phyloP scores from a whole-genome alignment of 2,888 invertebrate genomes.

The Colletes collaris region DNA sequence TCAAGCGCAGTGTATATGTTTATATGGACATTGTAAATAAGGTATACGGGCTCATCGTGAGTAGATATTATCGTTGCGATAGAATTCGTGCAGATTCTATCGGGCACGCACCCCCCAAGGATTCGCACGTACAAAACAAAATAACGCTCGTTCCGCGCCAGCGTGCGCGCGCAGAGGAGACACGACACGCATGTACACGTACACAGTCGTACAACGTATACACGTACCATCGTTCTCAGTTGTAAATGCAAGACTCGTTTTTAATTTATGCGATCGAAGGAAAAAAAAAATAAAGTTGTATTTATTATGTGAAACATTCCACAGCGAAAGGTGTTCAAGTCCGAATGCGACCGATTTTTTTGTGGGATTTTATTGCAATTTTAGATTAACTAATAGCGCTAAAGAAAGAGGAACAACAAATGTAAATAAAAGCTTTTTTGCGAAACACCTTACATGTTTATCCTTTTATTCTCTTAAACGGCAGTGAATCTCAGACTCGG shows the following conservation, averaged over 20 bases:
- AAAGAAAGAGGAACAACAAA: constrained; percentile 68
- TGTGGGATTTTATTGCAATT: constrained; percentile 72
- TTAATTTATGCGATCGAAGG: constrained; percentile 64
- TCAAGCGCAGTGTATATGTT: constrained; percentile 73
- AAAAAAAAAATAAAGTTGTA: constrained; percentile 50
- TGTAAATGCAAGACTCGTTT: constrained; percentile 69
- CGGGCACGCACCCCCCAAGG: constrained; percentile 41
- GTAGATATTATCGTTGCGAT: constrained; percentile 61
- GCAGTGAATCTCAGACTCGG: too few relatives aligned
- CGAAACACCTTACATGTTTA: constrained; percentile 58
- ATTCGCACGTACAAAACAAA: constrained; percentile 42
- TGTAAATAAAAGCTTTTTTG: constrained; percentile 73
- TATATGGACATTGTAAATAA: constrained; percentile 79
- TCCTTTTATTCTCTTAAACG: constrained; percentile 2
- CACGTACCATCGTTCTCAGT: constrained; percentile 37
- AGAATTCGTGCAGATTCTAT: constrained; percentile 54
- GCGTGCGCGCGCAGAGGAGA: background rate
- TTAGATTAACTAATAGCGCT: constrained; percentile 67
- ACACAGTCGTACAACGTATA: background rate
- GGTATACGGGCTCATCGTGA: constrained; percentile 73
- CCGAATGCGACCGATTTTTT: constrained; percentile 62
- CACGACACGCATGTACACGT: constrained; percentile 3
- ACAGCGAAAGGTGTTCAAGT: constrained; percentile 59
- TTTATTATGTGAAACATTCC: constrained; percentile 73
- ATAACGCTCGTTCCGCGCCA: background rate